Conservation (phyloP, 2,113 vertebrate species). For the Corynorhinus townsendii region DNA sequence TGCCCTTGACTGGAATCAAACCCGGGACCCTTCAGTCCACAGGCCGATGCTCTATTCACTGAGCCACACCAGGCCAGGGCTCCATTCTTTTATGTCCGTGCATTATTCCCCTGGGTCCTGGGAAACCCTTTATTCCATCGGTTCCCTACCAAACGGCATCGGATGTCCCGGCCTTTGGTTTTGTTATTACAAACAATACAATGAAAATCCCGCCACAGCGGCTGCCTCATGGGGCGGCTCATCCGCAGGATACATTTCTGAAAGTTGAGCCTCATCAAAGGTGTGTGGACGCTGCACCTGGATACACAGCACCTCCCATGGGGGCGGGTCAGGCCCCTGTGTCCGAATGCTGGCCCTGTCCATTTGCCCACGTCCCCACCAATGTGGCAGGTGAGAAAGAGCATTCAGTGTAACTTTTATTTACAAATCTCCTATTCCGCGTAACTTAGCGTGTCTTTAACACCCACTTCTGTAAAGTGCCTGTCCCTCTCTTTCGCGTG, state of each 20-base stretch:
- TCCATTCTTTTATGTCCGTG: neutral
- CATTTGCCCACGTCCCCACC: neutral
- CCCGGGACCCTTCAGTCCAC: too few species aligned
- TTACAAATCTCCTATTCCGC: neutral
- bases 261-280: neutral
- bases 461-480: neutral
- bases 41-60: too few species aligned
- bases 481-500: neutral
- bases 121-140: conserved; percentile 20
- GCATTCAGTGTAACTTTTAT: neutral
- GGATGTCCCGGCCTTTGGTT: neutral
- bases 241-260: neutral
- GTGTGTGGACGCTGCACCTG: neutral
- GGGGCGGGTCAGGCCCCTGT: too few species aligned
- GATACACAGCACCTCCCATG: neutral
- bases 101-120: neutral
- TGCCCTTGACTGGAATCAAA: too few species aligned
- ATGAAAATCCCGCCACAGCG: neutral
- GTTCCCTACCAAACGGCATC: neutral
- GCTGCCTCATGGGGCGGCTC: neutral
- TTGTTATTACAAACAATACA: conserved; percentile 9
- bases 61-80: too few species aligned
- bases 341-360: neutral
- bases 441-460: neutral
- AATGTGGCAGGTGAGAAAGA: neutral